Percentiles rank a stretch among this genome's conserved stretches.
Conservation (phyloP, 2,797 vertebrate genomes). For the Poeciliopsis paucimaculata region DNA sequence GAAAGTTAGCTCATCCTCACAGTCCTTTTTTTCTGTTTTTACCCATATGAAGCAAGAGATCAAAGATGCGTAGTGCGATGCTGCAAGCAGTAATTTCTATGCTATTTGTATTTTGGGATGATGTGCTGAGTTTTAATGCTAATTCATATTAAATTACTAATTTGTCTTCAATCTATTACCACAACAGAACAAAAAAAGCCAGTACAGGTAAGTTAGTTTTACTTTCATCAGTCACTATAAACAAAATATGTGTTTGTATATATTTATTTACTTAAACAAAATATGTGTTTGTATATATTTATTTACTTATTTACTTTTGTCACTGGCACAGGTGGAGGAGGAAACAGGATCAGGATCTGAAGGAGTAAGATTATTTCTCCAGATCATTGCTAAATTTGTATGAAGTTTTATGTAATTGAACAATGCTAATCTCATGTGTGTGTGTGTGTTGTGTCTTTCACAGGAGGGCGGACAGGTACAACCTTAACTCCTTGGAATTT, state of each 20-base stretch:
- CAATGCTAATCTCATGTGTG: neutral
- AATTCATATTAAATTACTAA: neutral
- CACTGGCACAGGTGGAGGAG: neutral
- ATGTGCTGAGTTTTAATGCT: neutral
- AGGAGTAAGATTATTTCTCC: slow-evolving; percentile 3
- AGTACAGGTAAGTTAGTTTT: slow-evolving; percentile 12
- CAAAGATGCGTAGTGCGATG: neutral
- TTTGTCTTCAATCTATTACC: neutral
- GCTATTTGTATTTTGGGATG: neutral
- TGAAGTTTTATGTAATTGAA: neutral
- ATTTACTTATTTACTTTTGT: neutral
- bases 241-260: neutral
- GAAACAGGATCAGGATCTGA: neutral
- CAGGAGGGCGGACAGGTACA: neutral
- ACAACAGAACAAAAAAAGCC: neutral
- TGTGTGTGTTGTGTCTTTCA: slow-evolving; percentile 17
- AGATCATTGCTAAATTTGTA: neutral
- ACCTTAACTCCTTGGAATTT: neutral
- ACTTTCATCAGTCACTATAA: neutral
- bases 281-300: neutral
- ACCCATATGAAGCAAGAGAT: too few relatives aligned
- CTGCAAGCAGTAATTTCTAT: neutral
- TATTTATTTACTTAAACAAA: neutral
- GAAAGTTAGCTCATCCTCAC: neutral
- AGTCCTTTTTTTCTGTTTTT: neutral